Percentiles rank a stretch among this genome's conserved stretches.
phyloP scores from a whole-genome alignment of 2,113 vertebrate species.

The Peromyscus leucopus region DNA sequence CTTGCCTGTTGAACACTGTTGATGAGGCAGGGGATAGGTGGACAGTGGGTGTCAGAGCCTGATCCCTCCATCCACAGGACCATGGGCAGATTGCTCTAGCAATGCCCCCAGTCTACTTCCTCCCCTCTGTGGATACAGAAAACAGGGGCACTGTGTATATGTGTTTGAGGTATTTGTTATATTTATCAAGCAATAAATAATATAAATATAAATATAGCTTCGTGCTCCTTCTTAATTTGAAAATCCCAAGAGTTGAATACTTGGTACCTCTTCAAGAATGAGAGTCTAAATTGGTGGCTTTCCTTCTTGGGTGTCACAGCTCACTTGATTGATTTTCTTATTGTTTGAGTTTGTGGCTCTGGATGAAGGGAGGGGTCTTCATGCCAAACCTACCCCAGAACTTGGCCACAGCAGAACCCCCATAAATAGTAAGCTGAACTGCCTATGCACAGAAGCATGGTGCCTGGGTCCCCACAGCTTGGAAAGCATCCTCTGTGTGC shows the following conservation, averaged over 20 bases:
- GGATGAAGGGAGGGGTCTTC: neutral
- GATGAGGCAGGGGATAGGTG: neutral
- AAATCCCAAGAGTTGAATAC: constrained; percentile 12
- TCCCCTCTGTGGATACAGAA: neutral
- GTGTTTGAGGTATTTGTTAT: neutral
- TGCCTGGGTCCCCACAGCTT: neutral
- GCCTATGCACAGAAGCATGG: neutral
- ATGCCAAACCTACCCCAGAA: neutral
- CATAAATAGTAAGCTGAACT: neutral
- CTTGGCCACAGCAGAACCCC: constrained; percentile 9
- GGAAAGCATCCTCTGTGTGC: neutral
- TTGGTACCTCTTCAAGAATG: constrained; percentile 48
- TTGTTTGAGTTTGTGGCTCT: constrained; percentile 30
- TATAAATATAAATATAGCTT: neutral
- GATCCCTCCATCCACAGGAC: neutral
- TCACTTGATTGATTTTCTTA: constrained; percentile 58
- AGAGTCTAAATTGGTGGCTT: constrained; percentile 40
- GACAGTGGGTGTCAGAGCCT: neutral
- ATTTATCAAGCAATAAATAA: neutral
- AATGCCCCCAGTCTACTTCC: neutral
- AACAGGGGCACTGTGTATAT: neutral
- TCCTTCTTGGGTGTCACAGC: neutral
- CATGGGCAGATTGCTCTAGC: neutral
- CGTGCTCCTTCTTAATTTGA: constrained; percentile 43
- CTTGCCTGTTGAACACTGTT: fast-evolving